Conservation (phyloP, 1,140 invertebrate genomes). For the Potamilus streckersoni region DNA sequence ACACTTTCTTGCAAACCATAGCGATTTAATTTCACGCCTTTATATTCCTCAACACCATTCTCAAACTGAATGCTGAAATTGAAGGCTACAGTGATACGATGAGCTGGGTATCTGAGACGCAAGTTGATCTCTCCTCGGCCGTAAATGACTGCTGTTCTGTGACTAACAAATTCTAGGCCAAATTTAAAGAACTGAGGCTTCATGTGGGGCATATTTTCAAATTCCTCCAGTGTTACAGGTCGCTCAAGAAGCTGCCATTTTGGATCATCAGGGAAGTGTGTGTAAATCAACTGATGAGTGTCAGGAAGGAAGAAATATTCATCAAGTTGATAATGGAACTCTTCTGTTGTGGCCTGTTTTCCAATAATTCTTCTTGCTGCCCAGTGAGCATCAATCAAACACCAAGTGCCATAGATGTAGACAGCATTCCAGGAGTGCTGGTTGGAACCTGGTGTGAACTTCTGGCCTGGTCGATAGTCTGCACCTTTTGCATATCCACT, state of each 20-base stretch:
- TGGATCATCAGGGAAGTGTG: constrained; percentile 66
- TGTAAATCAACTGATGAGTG: constrained; percentile 67
- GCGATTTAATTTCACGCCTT: constrained; percentile 60
- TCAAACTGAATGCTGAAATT: constrained; percentile 65
- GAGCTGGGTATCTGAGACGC: constrained; percentile 53
- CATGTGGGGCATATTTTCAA: constrained; percentile 68
- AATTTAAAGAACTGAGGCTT: constrained; percentile 69
- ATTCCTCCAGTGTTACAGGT: constrained; percentile 58
- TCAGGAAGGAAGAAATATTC: constrained; percentile 68
- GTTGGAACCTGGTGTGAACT: constrained; percentile 61
- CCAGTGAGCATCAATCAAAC: constrained; percentile 68
- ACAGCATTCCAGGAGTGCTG: constrained; percentile 69
- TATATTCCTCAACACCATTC: constrained; percentile 62
- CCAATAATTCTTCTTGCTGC: constrained; percentile 67
- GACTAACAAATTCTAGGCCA: constrained; percentile 65
- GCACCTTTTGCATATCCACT: constrained; percentile 68
- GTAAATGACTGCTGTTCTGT: constrained; percentile 63
- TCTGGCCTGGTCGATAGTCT: constrained; percentile 67
- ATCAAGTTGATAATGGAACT: constrained; percentile 67
- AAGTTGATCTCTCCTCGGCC: constrained; percentile 61
- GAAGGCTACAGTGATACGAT: constrained; percentile 62
- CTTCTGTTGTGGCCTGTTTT: constrained; percentile 60
- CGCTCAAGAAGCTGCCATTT: constrained; percentile 67
- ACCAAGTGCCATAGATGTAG: constrained; percentile 66
- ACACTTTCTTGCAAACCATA: constrained; percentile 66